Conservation (phyloP, 2,888 invertebrate genomes). For the Agriopis aurantiaria region DNA sequence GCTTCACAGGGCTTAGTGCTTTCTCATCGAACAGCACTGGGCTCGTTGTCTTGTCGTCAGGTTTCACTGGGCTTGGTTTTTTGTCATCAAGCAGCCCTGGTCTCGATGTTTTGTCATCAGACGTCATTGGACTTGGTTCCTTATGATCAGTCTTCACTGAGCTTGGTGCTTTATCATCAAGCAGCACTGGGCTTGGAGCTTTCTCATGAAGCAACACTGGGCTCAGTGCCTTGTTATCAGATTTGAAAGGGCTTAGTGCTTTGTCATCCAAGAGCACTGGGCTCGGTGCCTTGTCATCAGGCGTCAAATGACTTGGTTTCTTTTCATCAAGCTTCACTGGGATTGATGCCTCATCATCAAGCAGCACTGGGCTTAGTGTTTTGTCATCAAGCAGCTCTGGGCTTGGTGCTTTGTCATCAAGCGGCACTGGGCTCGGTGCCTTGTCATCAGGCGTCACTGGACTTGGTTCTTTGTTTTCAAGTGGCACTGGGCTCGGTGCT, state of each 20-base stretch:
- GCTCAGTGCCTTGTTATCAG: too few species aligned
- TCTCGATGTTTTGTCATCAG: too few species aligned
- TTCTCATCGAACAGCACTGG: neutral
- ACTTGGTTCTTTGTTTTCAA: neutral
- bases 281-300: too few species aligned
- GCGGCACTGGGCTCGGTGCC: neutral
- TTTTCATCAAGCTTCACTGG: slow-evolving; percentile 21
- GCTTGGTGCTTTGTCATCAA: slow-evolving; percentile 20
- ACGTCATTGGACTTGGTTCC: too few species aligned
- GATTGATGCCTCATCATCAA: too few species aligned
- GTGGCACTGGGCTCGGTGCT: slow-evolving; percentile 19
- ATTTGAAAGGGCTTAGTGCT: too few species aligned
- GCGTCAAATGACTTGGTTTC: neutral
- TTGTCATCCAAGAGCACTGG: too few species aligned
- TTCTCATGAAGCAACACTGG: too few species aligned
- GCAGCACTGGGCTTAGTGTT: neutral
- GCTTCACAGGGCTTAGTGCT: neutral
- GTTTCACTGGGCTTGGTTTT: neutral
- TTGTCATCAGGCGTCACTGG: neutral
- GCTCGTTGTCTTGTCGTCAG: too few species aligned
- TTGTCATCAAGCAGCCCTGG: neutral
- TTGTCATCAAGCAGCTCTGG: slow-evolving; percentile 6
- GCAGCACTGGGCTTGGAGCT: too few species aligned
- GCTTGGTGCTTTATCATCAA: too few species aligned
- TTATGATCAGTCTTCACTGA: too few species aligned